Percentiles rank a stretch among this genome's conserved stretches.
Evolutionary conservation across 2,888 invertebrate genomes (phyloP).

Genomic region (Macropis europaea): DNA sequence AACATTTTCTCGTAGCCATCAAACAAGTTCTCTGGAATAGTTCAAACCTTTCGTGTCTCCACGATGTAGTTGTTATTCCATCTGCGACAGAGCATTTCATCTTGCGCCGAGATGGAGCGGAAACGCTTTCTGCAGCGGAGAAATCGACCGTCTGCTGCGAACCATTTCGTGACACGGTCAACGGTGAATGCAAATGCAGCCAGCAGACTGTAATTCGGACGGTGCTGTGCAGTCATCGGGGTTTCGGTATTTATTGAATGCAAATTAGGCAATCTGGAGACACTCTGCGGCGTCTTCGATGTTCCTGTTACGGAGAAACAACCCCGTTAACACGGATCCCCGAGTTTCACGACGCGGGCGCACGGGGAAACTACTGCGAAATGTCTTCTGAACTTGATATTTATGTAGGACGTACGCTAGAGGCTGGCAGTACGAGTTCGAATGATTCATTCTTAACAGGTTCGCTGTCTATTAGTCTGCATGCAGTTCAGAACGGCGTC

Average conservation of each 20-base stretch:
- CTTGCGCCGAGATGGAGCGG: slow-evolving; percentile 27
- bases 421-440: too few relatives aligned
- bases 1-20: slow-evolving; percentile 39
- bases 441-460: too few relatives aligned
- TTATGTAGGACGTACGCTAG: too few relatives aligned
- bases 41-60: slow-evolving; percentile 43
- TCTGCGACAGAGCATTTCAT: slow-evolving; percentile 41
- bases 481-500: too few relatives aligned
- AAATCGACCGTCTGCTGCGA: not conserved
- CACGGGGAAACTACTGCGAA: too few relatives aligned
- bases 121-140: slow-evolving; percentile 2
- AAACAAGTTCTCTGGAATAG: slow-evolving; percentile 39
- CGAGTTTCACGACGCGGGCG: not conserved
- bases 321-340: slow-evolving; percentile 5
- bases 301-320: not conserved
- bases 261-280: slow-evolving; percentile 4
- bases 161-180: slow-evolving; percentile 34
- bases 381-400: too few relatives aligned
- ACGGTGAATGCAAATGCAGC: slow-evolving; percentile 46
- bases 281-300: not conserved
- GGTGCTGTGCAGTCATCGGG: not conserved
- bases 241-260: slow-evolving; percentile 23
- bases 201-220: slow-evolving; percentile 14
- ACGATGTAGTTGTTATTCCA: slow-evolving; percentile 39
- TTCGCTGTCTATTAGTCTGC: too few relatives aligned